Evolutionary conservation across 92 coral and sea anemone genomes (phyloP).

Genomic region (Heteractis magnifica): DNA sequence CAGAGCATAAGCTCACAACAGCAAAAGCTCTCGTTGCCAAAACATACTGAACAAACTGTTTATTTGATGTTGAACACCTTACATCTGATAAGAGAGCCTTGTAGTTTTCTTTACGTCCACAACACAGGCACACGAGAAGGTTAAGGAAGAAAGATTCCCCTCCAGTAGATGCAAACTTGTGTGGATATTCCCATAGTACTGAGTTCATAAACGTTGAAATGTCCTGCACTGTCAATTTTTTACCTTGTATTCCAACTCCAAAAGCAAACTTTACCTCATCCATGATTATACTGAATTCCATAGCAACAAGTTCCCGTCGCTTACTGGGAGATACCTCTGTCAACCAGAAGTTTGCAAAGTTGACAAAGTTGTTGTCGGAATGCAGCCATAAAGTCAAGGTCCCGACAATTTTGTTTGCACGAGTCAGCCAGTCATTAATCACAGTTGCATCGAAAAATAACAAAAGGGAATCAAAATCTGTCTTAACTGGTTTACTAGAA

Average conservation of each 20-base stretch:
- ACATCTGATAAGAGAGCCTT: constrained; percentile 77
- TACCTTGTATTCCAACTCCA: constrained; percentile 65
- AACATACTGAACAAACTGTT: constrained; percentile 71
- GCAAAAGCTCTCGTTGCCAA: constrained; percentile 91
- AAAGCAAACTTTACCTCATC: constrained; percentile 83
- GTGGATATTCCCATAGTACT: constrained; percentile 85
- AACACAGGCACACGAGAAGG: constrained; percentile 70
- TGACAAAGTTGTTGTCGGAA: constrained; percentile 57
- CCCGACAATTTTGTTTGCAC: constrained; percentile 62
- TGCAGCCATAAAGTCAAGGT: constrained; percentile 74
- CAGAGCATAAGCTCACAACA: constrained; percentile 60
- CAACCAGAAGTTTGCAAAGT: constrained; percentile 87
- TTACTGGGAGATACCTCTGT: constrained; percentile 68
- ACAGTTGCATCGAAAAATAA: constrained; percentile 71
- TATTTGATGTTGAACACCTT: constrained; percentile 70
- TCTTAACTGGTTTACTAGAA: constrained; percentile 35
- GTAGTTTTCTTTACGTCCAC: constrained; percentile 74
- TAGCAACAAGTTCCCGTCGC: constrained; percentile 61
- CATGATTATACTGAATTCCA: constrained; percentile 73
- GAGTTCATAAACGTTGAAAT: constrained; percentile 54
- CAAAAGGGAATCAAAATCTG: constrained; percentile 64
- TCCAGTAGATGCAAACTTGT: constrained; percentile 61
- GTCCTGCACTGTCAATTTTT: constrained; percentile 49
- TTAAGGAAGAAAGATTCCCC: constrained; percentile 56
- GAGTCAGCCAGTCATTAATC: constrained; percentile 73